Evolutionary conservation across 2,888 invertebrate genomes (phyloP).

Genomic region (Drosophila niveifrons): DNA sequence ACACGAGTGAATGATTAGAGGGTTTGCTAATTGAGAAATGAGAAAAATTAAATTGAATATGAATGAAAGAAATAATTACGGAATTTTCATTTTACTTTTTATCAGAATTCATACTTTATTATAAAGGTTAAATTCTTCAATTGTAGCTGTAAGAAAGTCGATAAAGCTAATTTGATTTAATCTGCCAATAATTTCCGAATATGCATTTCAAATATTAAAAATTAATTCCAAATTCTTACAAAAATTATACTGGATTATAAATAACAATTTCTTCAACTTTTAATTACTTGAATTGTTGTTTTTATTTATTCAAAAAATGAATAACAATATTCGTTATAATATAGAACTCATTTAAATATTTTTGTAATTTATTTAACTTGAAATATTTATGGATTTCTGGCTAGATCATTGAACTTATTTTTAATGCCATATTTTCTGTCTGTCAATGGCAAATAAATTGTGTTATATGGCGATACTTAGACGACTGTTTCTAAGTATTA

Average conservation of each 20-base stretch:
- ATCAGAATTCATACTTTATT: too few relatives aligned
- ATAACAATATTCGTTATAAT: neutral
- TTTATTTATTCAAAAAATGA: neutral
- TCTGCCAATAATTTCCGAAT: too few relatives aligned
- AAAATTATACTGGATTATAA: neutral
- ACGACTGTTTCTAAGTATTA: neutral
- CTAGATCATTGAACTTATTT: slow-evolving; percentile 21
- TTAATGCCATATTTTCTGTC: neutral
- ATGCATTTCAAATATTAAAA: too few relatives aligned
- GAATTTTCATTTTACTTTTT: neutral
- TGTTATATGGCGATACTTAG: neutral
- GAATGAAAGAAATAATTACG: neutral
- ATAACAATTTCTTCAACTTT: neutral
- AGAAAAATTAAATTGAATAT: too few relatives aligned
- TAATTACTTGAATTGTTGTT: neutral
- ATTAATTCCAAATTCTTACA: too few relatives aligned
- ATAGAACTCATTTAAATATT: neutral
- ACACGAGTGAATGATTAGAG: neutral
- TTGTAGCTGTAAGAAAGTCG: too few relatives aligned
- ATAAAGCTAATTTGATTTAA: too few relatives aligned
- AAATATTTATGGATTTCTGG: slow-evolving; percentile 13
- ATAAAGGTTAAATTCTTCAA: too few relatives aligned
- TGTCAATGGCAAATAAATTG: neutral
- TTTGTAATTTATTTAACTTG: neutral
- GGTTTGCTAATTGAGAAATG: neutral